These are phyloP conservation scores for Seira sanloemensis DNA, from an alignment of 2,888 invertebrate species.

Conservation along the genomic window DNA sequence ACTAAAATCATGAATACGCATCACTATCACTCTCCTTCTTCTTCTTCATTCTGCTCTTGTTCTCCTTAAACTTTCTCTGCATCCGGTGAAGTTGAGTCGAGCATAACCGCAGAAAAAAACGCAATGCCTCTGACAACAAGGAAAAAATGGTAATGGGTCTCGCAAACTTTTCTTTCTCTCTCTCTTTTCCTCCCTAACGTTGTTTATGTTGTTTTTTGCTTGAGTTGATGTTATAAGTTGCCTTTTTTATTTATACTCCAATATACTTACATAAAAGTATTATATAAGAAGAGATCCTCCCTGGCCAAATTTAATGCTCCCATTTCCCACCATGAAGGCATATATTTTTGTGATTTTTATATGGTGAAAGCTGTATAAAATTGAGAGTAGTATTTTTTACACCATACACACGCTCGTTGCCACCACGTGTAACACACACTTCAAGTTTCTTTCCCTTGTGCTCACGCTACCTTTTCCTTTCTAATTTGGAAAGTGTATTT, in stretches of 20 bases:
- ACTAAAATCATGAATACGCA: neutral
- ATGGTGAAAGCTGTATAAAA: neutral
- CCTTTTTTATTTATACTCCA: neutral
- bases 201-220: neutral
- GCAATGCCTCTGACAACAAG: neutral
- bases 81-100: neutral
- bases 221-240: neutral
- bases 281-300: neutral
- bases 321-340: neutral
- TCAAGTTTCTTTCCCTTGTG: neutral
- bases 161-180: neutral
- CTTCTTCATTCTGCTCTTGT: neutral
- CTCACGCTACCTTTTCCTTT: neutral
- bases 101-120: neutral
- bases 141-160: neutral
- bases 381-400: neutral
- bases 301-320: too few relatives aligned
- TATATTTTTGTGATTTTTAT: neutral
- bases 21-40: too few relatives aligned
- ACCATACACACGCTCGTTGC: neutral
- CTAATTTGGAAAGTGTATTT: slow-evolving; percentile 43
- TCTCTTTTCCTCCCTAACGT: too few relatives aligned
- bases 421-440: neutral
- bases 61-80: neutral
- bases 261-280: too few relatives aligned